A percentile compares a stretch with the other conserved stretches of the same genome.
phyloP scores from a whole-genome alignment of 2,888 invertebrate genomes.

The Caenorhabditis sp. region DNA sequence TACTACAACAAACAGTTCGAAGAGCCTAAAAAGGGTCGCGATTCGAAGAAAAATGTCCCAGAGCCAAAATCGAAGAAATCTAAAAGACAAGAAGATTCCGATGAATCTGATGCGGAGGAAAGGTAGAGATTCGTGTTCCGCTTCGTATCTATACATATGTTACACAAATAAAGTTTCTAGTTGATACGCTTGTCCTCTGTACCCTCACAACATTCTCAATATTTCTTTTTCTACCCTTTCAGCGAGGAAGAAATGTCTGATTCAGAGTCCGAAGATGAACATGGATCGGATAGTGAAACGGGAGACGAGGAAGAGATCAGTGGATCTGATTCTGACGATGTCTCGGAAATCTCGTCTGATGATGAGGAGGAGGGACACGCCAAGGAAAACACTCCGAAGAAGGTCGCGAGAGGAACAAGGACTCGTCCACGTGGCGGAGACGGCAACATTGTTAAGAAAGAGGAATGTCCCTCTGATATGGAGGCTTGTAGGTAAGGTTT shows the following conservation, averaged over 20 bases:
- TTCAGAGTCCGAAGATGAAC: slow-evolving; percentile 39
- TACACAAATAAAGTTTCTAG: slow-evolving; percentile 11
- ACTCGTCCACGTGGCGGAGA: slow-evolving; percentile 54
- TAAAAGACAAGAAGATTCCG: slow-evolving; percentile 36
- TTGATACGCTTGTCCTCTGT: slow-evolving; percentile 5
- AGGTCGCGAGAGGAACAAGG: slow-evolving; percentile 72
- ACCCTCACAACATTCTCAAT: neutral
- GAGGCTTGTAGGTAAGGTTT: slow-evolving; percentile 63
- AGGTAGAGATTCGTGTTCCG: slow-evolving; percentile 35
- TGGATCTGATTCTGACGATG: slow-evolving; percentile 54
- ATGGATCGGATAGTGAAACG: slow-evolving; percentile 38
- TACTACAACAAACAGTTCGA: slow-evolving; percentile 76
- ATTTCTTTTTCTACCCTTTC: slow-evolving; percentile 21
- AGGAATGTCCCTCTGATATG: slow-evolving; percentile 57
- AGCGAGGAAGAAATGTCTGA: slow-evolving; percentile 51
- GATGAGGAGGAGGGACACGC: slow-evolving; percentile 75
- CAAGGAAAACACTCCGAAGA: slow-evolving; percentile 83
- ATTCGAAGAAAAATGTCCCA: slow-evolving; percentile 66
- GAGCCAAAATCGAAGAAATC: slow-evolving; percentile 45
- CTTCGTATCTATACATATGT: slow-evolving; percentile 9
- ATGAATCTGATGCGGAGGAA: slow-evolving; percentile 55
- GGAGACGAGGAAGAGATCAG: slow-evolving; percentile 45
- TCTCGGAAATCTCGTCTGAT: slow-evolving; percentile 58
- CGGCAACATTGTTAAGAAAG: slow-evolving; percentile 39
- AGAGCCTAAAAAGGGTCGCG: slow-evolving; percentile 81